Percentiles rank a stretch among this genome's conserved stretches.
These are phyloP conservation scores for Setipinna tenuifilis DNA, from an alignment of 2,797 vertebrate genomes.

Conservation along the genomic window DNA sequence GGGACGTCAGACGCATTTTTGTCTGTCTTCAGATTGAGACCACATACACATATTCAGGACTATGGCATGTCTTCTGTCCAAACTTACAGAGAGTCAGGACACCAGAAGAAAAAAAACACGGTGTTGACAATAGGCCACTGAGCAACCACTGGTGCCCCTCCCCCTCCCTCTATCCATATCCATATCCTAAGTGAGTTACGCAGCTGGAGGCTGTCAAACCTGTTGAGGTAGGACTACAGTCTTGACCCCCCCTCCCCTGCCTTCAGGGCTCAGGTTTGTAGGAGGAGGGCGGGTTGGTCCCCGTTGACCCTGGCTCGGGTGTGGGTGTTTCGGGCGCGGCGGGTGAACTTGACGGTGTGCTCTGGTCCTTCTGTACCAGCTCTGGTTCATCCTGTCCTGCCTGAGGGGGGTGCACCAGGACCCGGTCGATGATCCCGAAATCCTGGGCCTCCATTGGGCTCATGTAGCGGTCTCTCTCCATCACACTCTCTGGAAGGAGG, in stretches of 20 bases:
- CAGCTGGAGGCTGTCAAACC: background rate
- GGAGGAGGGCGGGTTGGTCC: constrained; percentile 66
- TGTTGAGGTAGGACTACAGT: background rate
- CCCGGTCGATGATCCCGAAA: constrained; percentile 89
- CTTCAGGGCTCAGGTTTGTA: constrained; percentile 74
- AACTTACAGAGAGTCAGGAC: background rate
- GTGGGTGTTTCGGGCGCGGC: constrained; percentile 51
- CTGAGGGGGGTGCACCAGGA: constrained; percentile 90
- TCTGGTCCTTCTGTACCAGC: constrained; percentile 82
- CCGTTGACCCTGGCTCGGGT: constrained; percentile 47
- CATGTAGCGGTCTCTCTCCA: constrained; percentile 95
- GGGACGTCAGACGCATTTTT: background rate
- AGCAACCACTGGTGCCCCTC: background rate
- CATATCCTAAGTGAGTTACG: background rate
- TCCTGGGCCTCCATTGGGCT: constrained; percentile 93
- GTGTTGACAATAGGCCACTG: background rate
- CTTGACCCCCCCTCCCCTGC: constrained; percentile 35
- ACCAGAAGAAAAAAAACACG: background rate
- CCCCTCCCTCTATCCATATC: too few relatives aligned
- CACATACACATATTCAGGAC: background rate
- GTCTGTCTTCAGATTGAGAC: background rate
- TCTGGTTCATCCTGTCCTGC: constrained; percentile 88
- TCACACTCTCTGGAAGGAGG: constrained; percentile 73
- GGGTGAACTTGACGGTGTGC: constrained; percentile 50
- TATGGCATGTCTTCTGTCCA: background rate